Evolutionary conservation across 2,797 vertebrate species (phyloP), one percentile per base, ranked within the genome.

Genomic region (Gymnothorax reevesii): DNA sequence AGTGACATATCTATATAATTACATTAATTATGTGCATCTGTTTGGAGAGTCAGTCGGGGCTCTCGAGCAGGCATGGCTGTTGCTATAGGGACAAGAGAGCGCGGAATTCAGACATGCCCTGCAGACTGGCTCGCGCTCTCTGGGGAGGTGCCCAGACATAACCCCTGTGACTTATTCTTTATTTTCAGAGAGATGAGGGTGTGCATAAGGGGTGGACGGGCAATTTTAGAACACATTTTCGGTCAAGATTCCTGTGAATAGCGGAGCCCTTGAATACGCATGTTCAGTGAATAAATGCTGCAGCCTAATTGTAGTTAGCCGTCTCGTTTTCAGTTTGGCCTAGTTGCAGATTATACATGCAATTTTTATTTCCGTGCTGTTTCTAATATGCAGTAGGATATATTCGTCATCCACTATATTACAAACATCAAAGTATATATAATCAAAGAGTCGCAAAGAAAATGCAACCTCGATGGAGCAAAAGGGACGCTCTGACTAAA

Each of bases 111-210:
- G 95, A 94, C 92, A 91, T 90, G 85, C 88, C 93, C 88, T 85
- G 91, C 93, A 96, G 96, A 95, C 92, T 86, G 95, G 94, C 92
- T 93, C 91, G 17, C 90, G 93, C 95, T 96, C 95, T 96, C 95
- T 91, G 66, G 95, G 94, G 96, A 92, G 92, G 92, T 95, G 96
- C 94, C 96, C 96, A 96, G 96, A 96, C 95, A 91, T 95, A 96
- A 97, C 95, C 94, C 93, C 91, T 90, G 91, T 88, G 90, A 93
- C 93, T 93, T 91, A 22, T 89, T 90, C 87, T 92, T 94, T 94
- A 93, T 94, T 92, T 94, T 92, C 92, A 88, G 92, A 93, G 92
- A 94, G 94, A 94, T 94, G 94, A 91, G 91, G 89, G 89, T 17
- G 86, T 94, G 90, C 89, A 92, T 90, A 91, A 89, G 87, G 89